Base-by-base conservation (phyloP, 92 coral and sea anemone species). In the Epizoanthus scotinus region DNA sequence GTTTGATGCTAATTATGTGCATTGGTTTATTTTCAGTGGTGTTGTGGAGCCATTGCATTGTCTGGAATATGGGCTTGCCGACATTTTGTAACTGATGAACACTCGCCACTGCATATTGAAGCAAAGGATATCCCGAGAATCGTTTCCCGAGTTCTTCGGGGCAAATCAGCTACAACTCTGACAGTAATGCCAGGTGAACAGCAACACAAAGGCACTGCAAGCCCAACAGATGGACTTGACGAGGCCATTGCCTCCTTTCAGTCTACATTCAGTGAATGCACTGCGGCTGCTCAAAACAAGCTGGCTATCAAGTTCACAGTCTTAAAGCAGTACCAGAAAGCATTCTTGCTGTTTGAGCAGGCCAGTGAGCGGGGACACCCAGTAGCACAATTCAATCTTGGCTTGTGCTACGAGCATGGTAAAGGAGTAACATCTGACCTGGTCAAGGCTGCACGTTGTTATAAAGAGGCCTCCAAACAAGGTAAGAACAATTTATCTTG, bases 361-460 rank as follows among this genome's bases (percentile, higher is more conserved):
- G 98, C 99, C 8, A 93, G 99, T 71, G 86, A 78, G 78, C 89
- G 93, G 71, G 99, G 99, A 9, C 90, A 96, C 67, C 86, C 89
- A 8, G 83, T 92, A 65, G 99, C 98, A 72, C 98, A 96, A 78
- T 96, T 96, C 75, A 96, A 96, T 70, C 88, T 93, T 36, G 99
- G 99, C 21, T 36, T 96, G 71, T 96, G 99, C 77, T 96, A 85
- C 59, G 99, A 96, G 84, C 83, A 91, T 86, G 99, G 98, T 52
- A 93, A 91, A 74, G 99, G 99, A 47, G 86, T 88, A 20, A 87
- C 85, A 6, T 82, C 64, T 82, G 91, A 96, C 82, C 85, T 89
- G 57, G 77, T 78, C 5, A 87, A 67, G 73, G 99, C 97, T 12
- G 92, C 83, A 1, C 86, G 90, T 74, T 90, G 90, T 58, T 92